phyloP scores from a whole-genome alignment of 53 echinoderm and acorn worm genomes.

The Actinopyga echinites region DNA sequence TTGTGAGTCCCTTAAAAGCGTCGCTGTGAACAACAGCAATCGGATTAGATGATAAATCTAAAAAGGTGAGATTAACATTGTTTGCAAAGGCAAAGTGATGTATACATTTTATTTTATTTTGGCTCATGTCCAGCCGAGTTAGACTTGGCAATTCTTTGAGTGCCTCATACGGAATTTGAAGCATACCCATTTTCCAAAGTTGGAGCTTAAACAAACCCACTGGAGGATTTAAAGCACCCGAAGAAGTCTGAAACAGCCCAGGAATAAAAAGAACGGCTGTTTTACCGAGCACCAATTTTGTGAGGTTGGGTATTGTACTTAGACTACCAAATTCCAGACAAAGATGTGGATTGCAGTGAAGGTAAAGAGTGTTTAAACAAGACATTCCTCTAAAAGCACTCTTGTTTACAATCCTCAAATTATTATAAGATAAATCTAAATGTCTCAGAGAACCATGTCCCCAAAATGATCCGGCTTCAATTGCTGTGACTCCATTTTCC shows the following conservation, averaged over 20 bases:
- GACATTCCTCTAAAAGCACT: not conserved
- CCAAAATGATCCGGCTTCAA: conserved; percentile 11
- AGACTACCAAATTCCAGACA: conserved; percentile 42
- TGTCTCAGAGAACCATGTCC: not conserved
- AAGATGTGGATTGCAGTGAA: conserved; percentile 1
- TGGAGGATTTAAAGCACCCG: not conserved
- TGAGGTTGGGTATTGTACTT: not conserved
- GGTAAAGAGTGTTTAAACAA: not conserved
- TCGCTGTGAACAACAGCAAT: not conserved
- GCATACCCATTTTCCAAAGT: not conserved
- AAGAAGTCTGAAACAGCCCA: conserved; percentile 16
- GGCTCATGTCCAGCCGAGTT: not conserved
- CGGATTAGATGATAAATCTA: conserved; percentile 27
- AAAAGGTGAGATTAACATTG: not conserved
- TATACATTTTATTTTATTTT: conserved; percentile 30
- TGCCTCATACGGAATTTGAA: conserved; percentile 8
- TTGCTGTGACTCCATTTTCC: not conserved
- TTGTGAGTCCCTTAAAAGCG: not conserved
- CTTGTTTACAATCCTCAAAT: conserved; percentile 3
- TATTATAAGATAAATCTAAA: conserved; percentile 24
- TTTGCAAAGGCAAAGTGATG: not conserved
- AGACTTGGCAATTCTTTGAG: not conserved
- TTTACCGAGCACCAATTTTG: not conserved
- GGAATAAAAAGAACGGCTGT: conserved; percentile 9
- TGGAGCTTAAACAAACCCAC: not conserved